Conservation (phyloP, 2,113 vertebrate genomes). For the Thamnaconus septentrionalis region DNA sequence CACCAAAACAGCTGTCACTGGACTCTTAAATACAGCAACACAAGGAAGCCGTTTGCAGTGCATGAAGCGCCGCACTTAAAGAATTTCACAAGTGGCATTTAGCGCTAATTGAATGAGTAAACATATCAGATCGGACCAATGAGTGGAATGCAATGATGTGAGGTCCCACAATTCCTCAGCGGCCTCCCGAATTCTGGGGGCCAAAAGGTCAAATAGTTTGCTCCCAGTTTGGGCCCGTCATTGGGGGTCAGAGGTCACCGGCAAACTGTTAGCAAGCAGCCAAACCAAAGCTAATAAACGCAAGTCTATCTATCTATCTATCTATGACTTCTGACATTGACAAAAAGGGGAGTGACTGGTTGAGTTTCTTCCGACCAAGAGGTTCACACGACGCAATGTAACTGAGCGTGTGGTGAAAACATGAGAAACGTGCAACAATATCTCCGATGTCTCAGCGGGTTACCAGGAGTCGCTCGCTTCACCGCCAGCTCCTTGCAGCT, state of each 20-base stretch:
- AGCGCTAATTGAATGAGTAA: conserved; percentile 48
- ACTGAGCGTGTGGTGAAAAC: too few species aligned
- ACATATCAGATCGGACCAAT: conserved; percentile 45
- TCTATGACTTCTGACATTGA: not conserved
- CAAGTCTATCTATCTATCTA: not conserved
- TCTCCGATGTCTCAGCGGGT: too few species aligned
- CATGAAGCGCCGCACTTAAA: not conserved
- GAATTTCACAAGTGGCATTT: conserved; percentile 28
- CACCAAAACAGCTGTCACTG: too few species aligned
- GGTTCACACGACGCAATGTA: too few species aligned
- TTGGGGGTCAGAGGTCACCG: conserved; percentile 27
- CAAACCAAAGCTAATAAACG: not conserved
- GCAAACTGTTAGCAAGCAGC: not conserved
- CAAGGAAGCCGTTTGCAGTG: too few species aligned
- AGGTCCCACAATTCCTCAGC: conserved; percentile 52
- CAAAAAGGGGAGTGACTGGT: too few species aligned
- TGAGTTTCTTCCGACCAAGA: too few species aligned
- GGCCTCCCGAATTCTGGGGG: conserved; percentile 47
- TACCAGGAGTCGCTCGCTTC: too few species aligned
- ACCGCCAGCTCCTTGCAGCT: too few species aligned
- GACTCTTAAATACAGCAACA: too few species aligned
- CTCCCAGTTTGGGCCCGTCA: conserved; percentile 36
- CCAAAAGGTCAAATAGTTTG: conserved; percentile 65
- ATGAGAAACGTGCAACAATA: too few species aligned
- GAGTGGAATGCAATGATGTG: conserved; percentile 46